These are phyloP conservation scores for Hippoglossus stenolepis DNA, from an alignment of 2,113 vertebrate species.

Conservation along the genomic window DNA sequence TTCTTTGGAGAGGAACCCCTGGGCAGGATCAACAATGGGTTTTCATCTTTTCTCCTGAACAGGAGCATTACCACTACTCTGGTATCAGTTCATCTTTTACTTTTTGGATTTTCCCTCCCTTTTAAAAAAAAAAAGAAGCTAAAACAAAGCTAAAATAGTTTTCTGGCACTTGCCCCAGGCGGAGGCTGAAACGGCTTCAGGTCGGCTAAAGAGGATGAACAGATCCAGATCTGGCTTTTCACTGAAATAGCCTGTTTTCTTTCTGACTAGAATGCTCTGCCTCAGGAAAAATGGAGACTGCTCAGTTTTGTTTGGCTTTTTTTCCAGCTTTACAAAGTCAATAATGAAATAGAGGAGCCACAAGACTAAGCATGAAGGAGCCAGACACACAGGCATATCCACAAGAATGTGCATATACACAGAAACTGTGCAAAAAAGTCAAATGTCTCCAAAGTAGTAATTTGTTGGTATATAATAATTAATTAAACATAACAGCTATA, in stretches of 20 bases:
- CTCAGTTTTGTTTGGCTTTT: slow-evolving; percentile 26
- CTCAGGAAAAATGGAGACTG: slow-evolving; percentile 26
- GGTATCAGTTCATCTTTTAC: slow-evolving; percentile 48
- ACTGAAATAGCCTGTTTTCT: slow-evolving; percentile 14
- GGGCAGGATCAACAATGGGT: slow-evolving; percentile 72
- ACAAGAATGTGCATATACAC: slow-evolving; percentile 31
- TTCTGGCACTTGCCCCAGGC: neutral
- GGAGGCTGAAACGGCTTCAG: slow-evolving; percentile 14
- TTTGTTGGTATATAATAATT: slow-evolving; percentile 10
- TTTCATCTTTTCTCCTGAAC: slow-evolving; percentile 65
- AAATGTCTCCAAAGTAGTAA: slow-evolving; percentile 15
- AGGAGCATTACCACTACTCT: slow-evolving; percentile 46
- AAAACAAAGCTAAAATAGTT: slow-evolving; percentile 2
- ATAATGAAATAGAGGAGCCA: slow-evolving; percentile 37
- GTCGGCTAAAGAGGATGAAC: slow-evolving; percentile 18
- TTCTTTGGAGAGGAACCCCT: slow-evolving; percentile 71
- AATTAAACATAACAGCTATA: slow-evolving; percentile 2
- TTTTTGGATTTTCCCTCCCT: neutral
- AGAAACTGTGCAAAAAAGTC: neutral
- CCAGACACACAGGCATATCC: slow-evolving; percentile 1
- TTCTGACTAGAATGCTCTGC: slow-evolving; percentile 16
- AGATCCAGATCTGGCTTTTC: slow-evolving; percentile 20
- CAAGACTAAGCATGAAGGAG: slow-evolving; percentile 14
- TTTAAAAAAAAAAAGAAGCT: neutral
- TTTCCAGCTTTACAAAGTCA: slow-evolving; percentile 30